Evolutionary conservation across 2,113 vertebrate genomes (phyloP).

Genomic region (Poecile atricapillus): DNA sequence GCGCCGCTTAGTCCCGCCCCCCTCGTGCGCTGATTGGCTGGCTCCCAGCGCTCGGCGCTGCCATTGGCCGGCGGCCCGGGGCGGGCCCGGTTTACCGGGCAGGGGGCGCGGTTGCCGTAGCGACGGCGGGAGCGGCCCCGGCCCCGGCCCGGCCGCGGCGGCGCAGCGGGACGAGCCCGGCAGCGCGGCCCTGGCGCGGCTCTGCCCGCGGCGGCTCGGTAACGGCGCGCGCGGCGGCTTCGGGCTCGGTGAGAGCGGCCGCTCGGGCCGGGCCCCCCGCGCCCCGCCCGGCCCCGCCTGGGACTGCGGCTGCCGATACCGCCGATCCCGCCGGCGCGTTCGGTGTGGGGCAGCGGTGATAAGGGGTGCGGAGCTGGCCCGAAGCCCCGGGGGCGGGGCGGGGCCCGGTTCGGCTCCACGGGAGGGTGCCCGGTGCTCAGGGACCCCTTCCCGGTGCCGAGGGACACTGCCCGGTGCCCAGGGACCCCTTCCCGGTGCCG

Average conservation of each 20-base stretch:
- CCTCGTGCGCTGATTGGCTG: fast-evolving
- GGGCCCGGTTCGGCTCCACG: neutral
- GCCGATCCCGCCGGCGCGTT: neutral
- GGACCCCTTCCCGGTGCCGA: neutral
- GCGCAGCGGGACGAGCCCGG: too few relatives aligned
- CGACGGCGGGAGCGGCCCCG: neutral
- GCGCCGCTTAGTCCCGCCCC: neutral
- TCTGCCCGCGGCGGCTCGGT: neutral
- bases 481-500: neutral
- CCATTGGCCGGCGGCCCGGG: neutral
- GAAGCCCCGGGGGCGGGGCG: too few relatives aligned
- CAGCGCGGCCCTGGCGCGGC: too few relatives aligned
- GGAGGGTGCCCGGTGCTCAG: neutral
- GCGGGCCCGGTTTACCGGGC: neutral
- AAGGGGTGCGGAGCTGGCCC: neutral
- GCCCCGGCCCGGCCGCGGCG: neutral
- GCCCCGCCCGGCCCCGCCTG: too few relatives aligned
- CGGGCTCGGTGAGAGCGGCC: neutral
- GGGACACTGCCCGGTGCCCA: neutral
- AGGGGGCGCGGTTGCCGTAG: neutral
- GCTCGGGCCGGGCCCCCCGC: neutral
- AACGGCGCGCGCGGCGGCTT: neutral
- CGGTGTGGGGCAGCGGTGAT: neutral
- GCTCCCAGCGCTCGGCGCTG: fast-evolving
- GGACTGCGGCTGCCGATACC: too few relatives aligned